These are phyloP conservation scores for Sinonovacula constricta DNA, from an alignment of 1,140 invertebrate genomes.

Conservation along the genomic window DNA sequence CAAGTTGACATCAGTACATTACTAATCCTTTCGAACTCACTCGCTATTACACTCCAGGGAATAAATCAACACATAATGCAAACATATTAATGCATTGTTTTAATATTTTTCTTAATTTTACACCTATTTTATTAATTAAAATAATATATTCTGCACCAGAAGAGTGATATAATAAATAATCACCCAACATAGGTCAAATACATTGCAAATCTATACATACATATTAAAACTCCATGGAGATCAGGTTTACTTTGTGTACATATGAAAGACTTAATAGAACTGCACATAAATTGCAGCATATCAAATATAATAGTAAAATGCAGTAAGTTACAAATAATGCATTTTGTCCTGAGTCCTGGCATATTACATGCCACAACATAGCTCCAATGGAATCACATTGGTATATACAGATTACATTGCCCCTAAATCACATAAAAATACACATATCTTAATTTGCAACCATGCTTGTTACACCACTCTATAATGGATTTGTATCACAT, in stretches of 20 bases:
- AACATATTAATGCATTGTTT: conserved; percentile 28
- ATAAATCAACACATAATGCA: too few species aligned
- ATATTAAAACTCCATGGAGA: conserved; percentile 40
- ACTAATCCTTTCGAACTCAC: too few species aligned
- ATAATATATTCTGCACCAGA: conserved; percentile 46
- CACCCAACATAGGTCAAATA: conserved; percentile 49
- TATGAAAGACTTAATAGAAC: not conserved
- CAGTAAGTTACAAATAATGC: conserved; percentile 24
- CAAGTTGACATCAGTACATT: too few species aligned
- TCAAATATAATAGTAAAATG: conserved; percentile 24
- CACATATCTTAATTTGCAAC: too few species aligned
- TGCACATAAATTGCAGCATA: not conserved
- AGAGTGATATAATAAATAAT: conserved; percentile 11
- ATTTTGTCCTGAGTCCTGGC: conserved; percentile 45
- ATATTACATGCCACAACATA: conserved; percentile 22
- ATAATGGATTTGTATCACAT: too few species aligned
- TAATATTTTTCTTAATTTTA: conserved; percentile 50
- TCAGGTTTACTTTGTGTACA: not conserved
- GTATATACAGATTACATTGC: conserved; percentile 51
- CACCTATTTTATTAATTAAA: conserved; percentile 54
- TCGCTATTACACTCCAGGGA: too few species aligned
- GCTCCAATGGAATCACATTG: conserved; percentile 49
- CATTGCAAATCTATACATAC: conserved; percentile 47
- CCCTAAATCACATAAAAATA: not conserved
- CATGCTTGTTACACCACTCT: too few species aligned